Base-by-base conservation (phyloP, 2,113 vertebrate genomes). In the Mastomys coucha region DNA sequence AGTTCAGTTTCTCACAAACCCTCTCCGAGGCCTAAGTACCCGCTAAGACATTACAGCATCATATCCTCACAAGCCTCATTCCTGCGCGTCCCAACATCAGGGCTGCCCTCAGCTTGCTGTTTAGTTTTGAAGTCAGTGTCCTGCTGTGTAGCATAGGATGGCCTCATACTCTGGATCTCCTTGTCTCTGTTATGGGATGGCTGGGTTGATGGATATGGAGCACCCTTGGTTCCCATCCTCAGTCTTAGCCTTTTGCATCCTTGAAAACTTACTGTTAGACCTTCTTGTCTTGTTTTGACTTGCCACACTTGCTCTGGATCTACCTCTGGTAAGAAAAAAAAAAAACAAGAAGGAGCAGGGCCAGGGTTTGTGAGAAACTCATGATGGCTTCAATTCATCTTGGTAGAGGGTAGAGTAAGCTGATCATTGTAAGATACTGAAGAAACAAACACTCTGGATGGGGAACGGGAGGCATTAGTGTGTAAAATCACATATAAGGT, bases 11-110 rank as follows among this genome's bases (percentile, higher is more conserved):
- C 49, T 90, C 75, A 69, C 19, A 89, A 69, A 53, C 22, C 65
- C 33, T 82, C 73, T 82, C n/a, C 36, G 60, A 39, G 11, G 9
- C 2, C 0, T 63, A 42, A 16, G 2, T 72, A 36, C 7, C 17
- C 13, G 2, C 33, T 90, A 28, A 42, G 9, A 36, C 42, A 7
- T 65, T 39, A 20, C 2, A 14, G 6, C 42, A 28, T 33, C 24
- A 31, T 19, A 36, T 73, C 2, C 56, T 12, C 17, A 89, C 7
- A 0, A 6, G 67, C 17, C 26, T 60, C 2, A 0, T 49, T 88
- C 17, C 58, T 89, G 45, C 84, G n/a, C 84, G 42, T n/a, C 1
- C 80, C 70, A 86, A 49, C 67, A 33, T 51, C 42, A 87, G 63
- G 31, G 33, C 20, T 88, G 6, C 7, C 67, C 69, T 11, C 14